phyloP scores from a whole-genome alignment of 1,140 invertebrate species.

The Scaptomyza pallida region DNA sequence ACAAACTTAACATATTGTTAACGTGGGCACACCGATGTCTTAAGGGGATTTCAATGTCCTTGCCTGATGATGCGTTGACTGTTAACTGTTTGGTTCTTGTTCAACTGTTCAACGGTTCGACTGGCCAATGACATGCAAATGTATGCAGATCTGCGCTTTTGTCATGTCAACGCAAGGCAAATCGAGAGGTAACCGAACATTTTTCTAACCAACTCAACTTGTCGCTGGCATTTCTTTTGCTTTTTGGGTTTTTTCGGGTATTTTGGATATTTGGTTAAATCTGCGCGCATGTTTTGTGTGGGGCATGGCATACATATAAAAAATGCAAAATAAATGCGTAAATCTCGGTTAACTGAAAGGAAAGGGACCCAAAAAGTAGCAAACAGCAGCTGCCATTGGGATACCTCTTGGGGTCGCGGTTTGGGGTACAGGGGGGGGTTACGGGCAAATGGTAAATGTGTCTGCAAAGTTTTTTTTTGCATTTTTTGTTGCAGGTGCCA shows the following conservation, averaged over 20 bases:
- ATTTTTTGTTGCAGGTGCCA: conserved; percentile 74
- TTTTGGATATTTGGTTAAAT: conserved; percentile 71
- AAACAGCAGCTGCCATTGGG: conserved; percentile 23
- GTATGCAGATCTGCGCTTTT: conserved; percentile 83
- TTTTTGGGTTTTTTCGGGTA: not conserved
- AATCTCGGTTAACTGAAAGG: conserved; percentile 63
- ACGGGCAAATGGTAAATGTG: conserved; percentile 55
- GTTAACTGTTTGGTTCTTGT: conserved; percentile 23
- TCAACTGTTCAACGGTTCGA: not conserved
- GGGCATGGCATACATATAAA: conserved; percentile 77
- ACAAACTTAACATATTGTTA: conserved; percentile 80
- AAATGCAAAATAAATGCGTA: conserved; percentile 83
- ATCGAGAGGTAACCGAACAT: conserved; percentile 66
- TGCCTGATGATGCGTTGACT: conserved; percentile 74
- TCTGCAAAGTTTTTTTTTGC: conserved; percentile 72
- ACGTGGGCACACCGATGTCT: conserved; percentile 71
- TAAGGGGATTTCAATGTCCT: conserved; percentile 78
- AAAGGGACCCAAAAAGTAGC: conserved; percentile 18
- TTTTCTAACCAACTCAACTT: conserved; percentile 75
- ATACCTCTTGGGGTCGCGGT: not conserved
- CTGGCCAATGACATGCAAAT: conserved; percentile 81
- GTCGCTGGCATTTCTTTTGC: conserved; percentile 37
- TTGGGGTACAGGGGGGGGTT: conserved; percentile 3
- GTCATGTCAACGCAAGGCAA: conserved; percentile 83
- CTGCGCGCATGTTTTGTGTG: conserved; percentile 79